Base-by-base conservation (phyloP, 30 jellyfish, hydroid and myxozoan genomes). In the Pelagia noctiluca region DNA sequence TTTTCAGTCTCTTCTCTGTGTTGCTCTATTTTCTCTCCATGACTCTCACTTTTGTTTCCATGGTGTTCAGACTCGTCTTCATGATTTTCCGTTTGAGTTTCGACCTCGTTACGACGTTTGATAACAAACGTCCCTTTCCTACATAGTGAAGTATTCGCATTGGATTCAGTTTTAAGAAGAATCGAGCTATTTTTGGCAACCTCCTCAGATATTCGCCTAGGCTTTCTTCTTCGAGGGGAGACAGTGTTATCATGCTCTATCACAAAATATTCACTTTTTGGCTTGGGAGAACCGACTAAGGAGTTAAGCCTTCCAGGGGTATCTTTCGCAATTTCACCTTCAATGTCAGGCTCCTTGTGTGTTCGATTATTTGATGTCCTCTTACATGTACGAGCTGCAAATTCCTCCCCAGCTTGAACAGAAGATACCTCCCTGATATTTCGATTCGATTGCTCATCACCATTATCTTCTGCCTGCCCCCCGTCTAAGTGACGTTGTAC, bases 41-140 rank as follows among this genome's bases (percentile, higher is more conserved):
- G 23, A n/a, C n/a, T n/a, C n/a, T n/a, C n/a, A n/a, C n/a, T n/a
- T n/a, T 34, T 23, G 38, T 29, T 28, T 66, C 19, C 57, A 28
- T 13, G 35, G 28, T 2, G 23, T 31, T 3, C 13, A 29, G n/a
- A 11, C n/a, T 52, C 37, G 25, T n/a, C 82, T 16, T 66, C 30
- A 22, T 38, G 60, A 24, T 13, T 31, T 53, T 13, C 26, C 29
- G 26, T 24, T 63, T 23, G 24, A 33, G 50, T 11, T 7, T n/a
- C 83, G 13, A 35, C 69, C 18, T 52, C 26, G 68, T 30, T 52
- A 16, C 1, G 3, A 13, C 50, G 49, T 30, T 63, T 24, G 2
- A 81, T 47, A n/a, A 66, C 71, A 50, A 81, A 81, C 31, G 91
- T 81, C 13, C 60, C 73, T 28, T 68, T 67, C 64, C 91, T 81